These are phyloP conservation scores for Heliconius charithonia DNA, from an alignment of 2,888 invertebrate genomes.

Conservation along the genomic window DNA sequence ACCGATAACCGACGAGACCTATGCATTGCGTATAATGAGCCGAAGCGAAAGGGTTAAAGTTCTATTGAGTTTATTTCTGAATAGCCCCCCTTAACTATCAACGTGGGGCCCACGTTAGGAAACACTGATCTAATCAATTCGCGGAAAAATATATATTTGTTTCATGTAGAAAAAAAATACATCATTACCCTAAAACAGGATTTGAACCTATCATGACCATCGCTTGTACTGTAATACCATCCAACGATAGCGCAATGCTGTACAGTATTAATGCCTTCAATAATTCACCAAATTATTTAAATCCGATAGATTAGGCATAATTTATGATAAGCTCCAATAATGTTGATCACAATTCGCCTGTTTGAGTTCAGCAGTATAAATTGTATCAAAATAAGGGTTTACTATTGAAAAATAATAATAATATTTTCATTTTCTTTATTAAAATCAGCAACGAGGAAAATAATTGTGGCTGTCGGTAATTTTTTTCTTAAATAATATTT, in stretches of 20 bases:
- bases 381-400: not conserved
- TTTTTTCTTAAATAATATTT: too few species aligned
- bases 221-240: not conserved
- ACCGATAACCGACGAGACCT: too few species aligned
- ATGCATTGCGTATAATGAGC: too few species aligned
- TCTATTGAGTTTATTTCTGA: too few species aligned
- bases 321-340: slow-evolving; percentile 23
- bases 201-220: not conserved
- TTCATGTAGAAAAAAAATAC: too few species aligned
- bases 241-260: not conserved
- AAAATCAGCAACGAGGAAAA: not conserved
- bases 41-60: too few species aligned
- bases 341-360: not conserved
- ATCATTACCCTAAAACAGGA: not conserved
- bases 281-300: slow-evolving; percentile 16
- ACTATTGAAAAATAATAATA: not conserved
- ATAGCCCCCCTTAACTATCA: too few species aligned
- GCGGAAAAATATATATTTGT: too few species aligned
- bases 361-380: slow-evolving; percentile 4
- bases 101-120: too few species aligned
- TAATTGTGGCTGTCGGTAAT: not conserved
- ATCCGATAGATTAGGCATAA: slow-evolving; percentile 20
- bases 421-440: not conserved
- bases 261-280: slow-evolving; percentile 12
- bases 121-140: too few species aligned